Conservation (phyloP, 1,140 invertebrate species). For the Lepidotrigona ventralis region DNA sequence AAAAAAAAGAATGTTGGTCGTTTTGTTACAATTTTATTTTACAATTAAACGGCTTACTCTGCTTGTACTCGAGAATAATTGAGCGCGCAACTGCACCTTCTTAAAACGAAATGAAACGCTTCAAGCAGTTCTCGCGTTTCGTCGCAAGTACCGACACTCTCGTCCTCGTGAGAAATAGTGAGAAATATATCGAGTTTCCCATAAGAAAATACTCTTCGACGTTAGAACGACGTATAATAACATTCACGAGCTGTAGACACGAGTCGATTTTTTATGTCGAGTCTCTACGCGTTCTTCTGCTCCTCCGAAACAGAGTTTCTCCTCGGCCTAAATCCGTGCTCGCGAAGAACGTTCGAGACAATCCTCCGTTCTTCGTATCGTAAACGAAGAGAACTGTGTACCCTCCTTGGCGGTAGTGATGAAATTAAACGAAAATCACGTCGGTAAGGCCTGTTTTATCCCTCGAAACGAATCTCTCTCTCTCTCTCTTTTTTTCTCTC, state of each 20-base stretch:
- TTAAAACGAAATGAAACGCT: too few relatives aligned
- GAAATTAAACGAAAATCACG: constrained; percentile 48
- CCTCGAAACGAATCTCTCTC: constrained; percentile 36
- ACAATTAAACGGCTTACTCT: too few relatives aligned
- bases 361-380: constrained; percentile 8
- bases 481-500: not conserved
- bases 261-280: too few relatives aligned
- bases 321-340: not conserved
- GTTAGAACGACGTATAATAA: not conserved
- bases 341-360: constrained; percentile 5
- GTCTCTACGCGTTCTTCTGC: not conserved
- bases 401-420: not conserved
- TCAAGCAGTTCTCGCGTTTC: too few relatives aligned
- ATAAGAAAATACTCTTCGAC: not conserved
- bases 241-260: not conserved
- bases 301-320: not conserved
- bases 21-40: too few relatives aligned
- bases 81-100: too few relatives aligned
- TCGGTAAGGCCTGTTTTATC: constrained; percentile 5
- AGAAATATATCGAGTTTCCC: not conserved
- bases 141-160: too few relatives aligned
- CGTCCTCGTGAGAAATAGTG: too few relatives aligned
- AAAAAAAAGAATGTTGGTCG: too few relatives aligned
- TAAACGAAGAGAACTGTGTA: constrained; percentile 25
- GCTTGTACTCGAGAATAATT: too few relatives aligned